Evolutionary conservation across 2,888 invertebrate species (phyloP), one percentile per base, ranked within the genome.

Genomic region (Petrolisthes cinctipes): DNA sequence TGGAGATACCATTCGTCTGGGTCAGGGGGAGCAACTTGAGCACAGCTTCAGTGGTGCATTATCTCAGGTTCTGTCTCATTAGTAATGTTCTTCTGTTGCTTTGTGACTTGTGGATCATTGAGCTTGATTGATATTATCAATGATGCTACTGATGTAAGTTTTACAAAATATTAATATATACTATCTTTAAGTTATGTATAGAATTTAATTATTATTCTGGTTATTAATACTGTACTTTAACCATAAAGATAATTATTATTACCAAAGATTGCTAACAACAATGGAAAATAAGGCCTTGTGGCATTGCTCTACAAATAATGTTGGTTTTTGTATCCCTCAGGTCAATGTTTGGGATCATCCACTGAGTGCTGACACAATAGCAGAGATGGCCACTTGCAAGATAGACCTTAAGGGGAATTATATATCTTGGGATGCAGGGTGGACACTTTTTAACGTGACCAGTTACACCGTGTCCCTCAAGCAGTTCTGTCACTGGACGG

Each of bases 291-390:
- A 37, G 37, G 37, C 37, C 37, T 37, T 37, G 37, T 37, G 37
- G 37, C 37, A 37, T 37, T 37, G 37, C 37, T 37, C 37, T 37
- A 37, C 37, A 37, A 37, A 37, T 37, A 37, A 37, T 37, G 37
- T 37, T 61, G 3, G 17, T 4, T 61, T 61, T 61, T 2, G 9
- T 61, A 9, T 4, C 68, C 4, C 20, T 11, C 83, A 90, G 90
- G 88, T 90, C 4, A 90, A 90, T 76, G 78, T 90, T n/a, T 90
- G 90, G 90, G 86, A 90, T 61, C 57, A 61, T n/a, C 66, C 82
- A 23, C 71, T 90, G 20, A 57, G 37, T 14, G 66, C 57, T 5
- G 76, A 81, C 20, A 57, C 75, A 6, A 85, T 90, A 17, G 14
- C 23, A 6, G 76, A 83, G 71, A 80, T 90, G 51, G 88, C 90